Conservation (phyloP, 2,888 invertebrate species). For the Frankliniella fusca region DNA sequence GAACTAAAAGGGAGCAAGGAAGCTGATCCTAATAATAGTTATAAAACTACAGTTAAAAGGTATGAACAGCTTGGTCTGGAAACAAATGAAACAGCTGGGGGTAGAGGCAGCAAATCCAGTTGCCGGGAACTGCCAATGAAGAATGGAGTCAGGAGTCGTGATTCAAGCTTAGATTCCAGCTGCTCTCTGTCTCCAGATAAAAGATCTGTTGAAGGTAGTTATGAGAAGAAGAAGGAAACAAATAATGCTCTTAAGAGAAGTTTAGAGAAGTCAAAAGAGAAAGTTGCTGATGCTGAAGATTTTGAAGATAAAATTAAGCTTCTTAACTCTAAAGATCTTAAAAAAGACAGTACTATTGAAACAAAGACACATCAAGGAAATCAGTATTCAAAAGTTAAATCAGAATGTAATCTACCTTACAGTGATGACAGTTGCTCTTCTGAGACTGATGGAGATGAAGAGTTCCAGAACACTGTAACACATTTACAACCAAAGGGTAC, state of each 20-base stretch:
- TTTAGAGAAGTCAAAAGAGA: not conserved
- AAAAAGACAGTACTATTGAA: slow-evolving; percentile 41
- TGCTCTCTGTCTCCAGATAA: not conserved
- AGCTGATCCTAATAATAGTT: slow-evolving; percentile 42
- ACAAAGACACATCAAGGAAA: slow-evolving; percentile 42
- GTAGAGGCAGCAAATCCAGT: slow-evolving; percentile 38
- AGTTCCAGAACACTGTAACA: not conserved
- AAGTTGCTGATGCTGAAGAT: not conserved
- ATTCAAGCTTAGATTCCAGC: not conserved
- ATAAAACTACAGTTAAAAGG: slow-evolving; percentile 44
- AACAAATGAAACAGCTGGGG: slow-evolving; percentile 39
- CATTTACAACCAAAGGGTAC: not conserved
- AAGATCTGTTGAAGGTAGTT: not conserved
- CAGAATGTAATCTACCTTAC: slow-evolving; percentile 43
- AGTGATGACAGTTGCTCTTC: not conserved
- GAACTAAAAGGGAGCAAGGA: slow-evolving; percentile 42
- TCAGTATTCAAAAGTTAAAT: slow-evolving; percentile 44
- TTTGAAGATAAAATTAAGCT: slow-evolving; percentile 41
- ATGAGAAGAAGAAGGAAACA: slow-evolving; percentile 32
- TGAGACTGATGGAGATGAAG: not conserved
- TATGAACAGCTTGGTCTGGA: slow-evolving; percentile 37
- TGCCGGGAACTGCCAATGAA: slow-evolving; percentile 42
- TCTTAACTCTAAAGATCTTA: slow-evolving; percentile 41
- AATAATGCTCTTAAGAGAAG: not conserved
- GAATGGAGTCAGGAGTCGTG: slow-evolving; percentile 30